phyloP scores from a whole-genome alignment of 2,113 vertebrate species.

The Isichthys henryi region DNA sequence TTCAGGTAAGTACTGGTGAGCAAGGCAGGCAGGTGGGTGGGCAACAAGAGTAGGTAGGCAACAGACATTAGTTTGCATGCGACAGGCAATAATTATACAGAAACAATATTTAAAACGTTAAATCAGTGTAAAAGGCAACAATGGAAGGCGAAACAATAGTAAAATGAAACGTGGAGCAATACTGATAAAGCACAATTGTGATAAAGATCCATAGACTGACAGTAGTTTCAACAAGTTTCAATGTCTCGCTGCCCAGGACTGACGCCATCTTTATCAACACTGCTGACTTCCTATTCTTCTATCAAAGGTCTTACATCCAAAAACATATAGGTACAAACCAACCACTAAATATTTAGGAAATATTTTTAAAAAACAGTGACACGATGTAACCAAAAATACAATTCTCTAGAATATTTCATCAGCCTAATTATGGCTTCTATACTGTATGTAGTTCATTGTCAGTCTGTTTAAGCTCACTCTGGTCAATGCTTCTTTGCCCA shows the following conservation, averaged over 20 bases:
- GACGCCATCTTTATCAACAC: too few relatives aligned
- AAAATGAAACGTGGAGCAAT: not conserved
- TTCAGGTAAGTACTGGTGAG: too few relatives aligned
- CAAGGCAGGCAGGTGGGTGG: too few relatives aligned
- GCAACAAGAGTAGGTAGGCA: too few relatives aligned
- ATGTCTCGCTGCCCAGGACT: not conserved
- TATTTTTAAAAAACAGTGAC: too few relatives aligned
- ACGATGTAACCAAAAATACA: not conserved
- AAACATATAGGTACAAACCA: not conserved
- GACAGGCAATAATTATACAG: too few relatives aligned
- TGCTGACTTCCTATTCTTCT: not conserved
- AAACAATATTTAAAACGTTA: too few relatives aligned
- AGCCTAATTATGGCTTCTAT: not conserved
- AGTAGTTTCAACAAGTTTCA: not conserved
- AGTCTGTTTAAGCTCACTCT: not conserved
- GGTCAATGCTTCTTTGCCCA: not conserved
- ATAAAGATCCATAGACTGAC: not conserved
- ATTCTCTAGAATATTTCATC: not conserved
- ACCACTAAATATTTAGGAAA: not conserved
- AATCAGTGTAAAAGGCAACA: too few relatives aligned
- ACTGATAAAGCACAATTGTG: not conserved
- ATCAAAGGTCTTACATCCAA: not conserved
- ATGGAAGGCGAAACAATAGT: too few relatives aligned
- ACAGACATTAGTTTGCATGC: too few relatives aligned
- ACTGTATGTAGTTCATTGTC: not conserved